A percentile compares a stretch with the other conserved stretches of the same genome.
These are phyloP conservation scores for Fregetta grallaria DNA, from an alignment of 2,113 vertebrate genomes.

Conservation along the genomic window DNA sequence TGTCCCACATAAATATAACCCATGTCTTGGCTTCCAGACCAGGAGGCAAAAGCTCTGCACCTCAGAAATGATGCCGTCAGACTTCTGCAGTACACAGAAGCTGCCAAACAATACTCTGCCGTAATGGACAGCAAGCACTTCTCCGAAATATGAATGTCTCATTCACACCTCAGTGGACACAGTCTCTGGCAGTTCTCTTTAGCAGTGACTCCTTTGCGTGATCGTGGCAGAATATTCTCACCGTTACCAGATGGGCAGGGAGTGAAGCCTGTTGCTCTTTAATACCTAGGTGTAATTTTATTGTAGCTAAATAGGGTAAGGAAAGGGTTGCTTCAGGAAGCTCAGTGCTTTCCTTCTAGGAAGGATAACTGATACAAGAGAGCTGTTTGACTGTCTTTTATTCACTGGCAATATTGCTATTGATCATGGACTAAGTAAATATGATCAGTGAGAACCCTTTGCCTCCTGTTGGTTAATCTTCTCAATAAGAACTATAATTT, in stretches of 20 bases:
- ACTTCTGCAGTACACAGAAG: background rate
- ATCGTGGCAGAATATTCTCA: background rate
- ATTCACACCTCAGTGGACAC: fast-evolving
- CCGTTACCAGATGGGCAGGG: fast-evolving
- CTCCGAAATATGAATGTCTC: fast-evolving
- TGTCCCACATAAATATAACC: fast-evolving
- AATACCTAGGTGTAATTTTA: background rate
- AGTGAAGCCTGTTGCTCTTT: background rate
- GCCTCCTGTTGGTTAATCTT: conserved; percentile 52
- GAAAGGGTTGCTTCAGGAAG: background rate
- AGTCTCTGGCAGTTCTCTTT: fast-evolving
- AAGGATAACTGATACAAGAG: background rate
- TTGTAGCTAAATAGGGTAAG: background rate
- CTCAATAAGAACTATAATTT: background rate
- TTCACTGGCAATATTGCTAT: background rate
- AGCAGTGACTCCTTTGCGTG: fast-evolving
- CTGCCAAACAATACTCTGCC: background rate
- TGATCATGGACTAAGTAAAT: conserved; percentile 47
- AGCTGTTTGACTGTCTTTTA: background rate
- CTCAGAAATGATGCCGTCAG: background rate
- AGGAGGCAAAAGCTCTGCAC: background rate
- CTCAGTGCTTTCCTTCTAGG: background rate
- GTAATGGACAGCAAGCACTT: fast-evolving
- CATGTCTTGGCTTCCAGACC: background rate
- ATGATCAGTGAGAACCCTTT: conserved; percentile 43